phyloP scores from a whole-genome alignment of 2,888 invertebrate genomes.

The Drosophila atroscutellata region DNA sequence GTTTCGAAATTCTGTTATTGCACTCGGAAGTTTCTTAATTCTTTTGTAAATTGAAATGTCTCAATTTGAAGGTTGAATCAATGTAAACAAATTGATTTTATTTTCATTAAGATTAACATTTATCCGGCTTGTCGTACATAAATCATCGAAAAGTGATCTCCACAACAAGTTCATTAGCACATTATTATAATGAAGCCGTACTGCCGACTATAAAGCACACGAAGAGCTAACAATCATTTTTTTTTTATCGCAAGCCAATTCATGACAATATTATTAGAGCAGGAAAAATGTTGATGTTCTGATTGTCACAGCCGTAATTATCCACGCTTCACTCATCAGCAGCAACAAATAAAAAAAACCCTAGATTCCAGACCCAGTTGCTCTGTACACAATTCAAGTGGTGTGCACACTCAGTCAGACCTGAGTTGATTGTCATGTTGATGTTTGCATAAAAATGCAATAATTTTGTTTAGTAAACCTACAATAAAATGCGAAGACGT shows the following conservation, averaged over 20 bases:
- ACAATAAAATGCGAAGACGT: slow-evolving; percentile 47
- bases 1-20: slow-evolving; percentile 10
- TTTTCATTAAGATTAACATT: slow-evolving; percentile 44
- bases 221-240: slow-evolving; percentile 24
- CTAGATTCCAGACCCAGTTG: neutral
- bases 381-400: neutral
- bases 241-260: slow-evolving; percentile 40
- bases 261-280: slow-evolving; percentile 67
- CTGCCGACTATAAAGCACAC: slow-evolving; percentile 11
- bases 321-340: slow-evolving; percentile 39
- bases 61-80: slow-evolving; percentile 54
- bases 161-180: slow-evolving; percentile 48
- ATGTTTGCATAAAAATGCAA: slow-evolving; percentile 8
- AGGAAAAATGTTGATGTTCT: slow-evolving; percentile 26
- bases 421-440: slow-evolving; percentile 2
- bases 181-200: slow-evolving; percentile 24
- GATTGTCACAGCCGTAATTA: slow-evolving; percentile 49
- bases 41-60: slow-evolving; percentile 7
- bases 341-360: neutral
- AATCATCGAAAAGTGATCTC: slow-evolving; percentile 19
- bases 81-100: slow-evolving; percentile 34
- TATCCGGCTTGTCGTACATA: slow-evolving; percentile 31
- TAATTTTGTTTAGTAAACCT: slow-evolving; percentile 8
- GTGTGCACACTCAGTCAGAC: neutral
- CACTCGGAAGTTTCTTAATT: slow-evolving; percentile 16